Conservation (phyloP, 2,888 invertebrate species). For the Globia sparganii region DNA sequence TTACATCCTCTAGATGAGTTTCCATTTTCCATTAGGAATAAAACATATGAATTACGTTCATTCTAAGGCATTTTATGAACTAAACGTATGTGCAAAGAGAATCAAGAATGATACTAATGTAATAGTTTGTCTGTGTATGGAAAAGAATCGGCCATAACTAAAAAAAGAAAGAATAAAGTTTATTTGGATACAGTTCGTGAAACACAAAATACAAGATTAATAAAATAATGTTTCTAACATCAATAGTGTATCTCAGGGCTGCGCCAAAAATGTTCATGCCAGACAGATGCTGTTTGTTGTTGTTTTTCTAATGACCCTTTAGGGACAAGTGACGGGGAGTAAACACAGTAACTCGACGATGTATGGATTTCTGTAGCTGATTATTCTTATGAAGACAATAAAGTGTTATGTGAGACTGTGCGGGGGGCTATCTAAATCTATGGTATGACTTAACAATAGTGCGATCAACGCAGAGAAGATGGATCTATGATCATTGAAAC, state of each 20-base stretch:
- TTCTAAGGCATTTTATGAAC: neutral
- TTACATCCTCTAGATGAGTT: constrained; percentile 35
- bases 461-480: constrained; percentile 2
- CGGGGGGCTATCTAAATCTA: neutral
- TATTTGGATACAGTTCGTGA: no score
- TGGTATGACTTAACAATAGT: constrained; percentile 29
- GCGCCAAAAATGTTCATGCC: no score
- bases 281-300: no score
- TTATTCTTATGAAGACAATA: constrained; percentile 21
- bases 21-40: constrained; percentile 20
- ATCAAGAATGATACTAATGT: neutral
- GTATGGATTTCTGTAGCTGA: neutral
- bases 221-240: no score
- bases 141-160: neutral
- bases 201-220: no score
- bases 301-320: no score
- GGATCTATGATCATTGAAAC: constrained; percentile 3
- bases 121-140: neutral
- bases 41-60: neutral
- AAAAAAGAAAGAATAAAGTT: no score
- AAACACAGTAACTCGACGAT: neutral
- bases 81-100: no score
- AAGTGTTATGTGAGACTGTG: neutral
- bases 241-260: no score
- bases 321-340: no score